A percentile compares a stretch with the other conserved stretches of the same genome.
Evolutionary conservation across 2,113 vertebrate genomes (phyloP).

Genomic region (Picathartes gymnocephalus): DNA sequence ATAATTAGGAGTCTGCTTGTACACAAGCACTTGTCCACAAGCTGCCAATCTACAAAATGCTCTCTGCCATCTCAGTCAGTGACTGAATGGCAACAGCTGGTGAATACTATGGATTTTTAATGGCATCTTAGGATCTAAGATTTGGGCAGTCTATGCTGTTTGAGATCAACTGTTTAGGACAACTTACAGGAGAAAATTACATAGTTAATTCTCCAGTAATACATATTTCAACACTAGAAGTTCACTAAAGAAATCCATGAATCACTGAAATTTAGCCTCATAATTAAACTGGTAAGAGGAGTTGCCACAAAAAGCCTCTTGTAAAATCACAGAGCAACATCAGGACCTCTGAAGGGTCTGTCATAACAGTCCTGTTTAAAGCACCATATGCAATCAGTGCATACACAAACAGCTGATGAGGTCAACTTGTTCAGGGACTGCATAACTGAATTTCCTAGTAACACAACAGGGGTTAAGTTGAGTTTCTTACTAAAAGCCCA

Average conservation of each 20-base stretch:
- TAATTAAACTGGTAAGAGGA: neutral
- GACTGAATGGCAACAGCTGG: neutral
- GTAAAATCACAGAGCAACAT: neutral
- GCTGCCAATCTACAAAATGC: neutral
- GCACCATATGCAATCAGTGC: neutral
- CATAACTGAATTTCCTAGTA: neutral
- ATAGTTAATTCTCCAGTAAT: neutral
- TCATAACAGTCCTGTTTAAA: neutral
- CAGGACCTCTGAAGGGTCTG: neutral
- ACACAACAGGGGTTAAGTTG: accelerated
- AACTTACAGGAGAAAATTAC: neutral
- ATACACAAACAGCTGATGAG: neutral
- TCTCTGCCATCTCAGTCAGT: neutral
- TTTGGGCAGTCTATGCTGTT: neutral
- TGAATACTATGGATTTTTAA: neutral
- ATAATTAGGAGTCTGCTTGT: neutral
- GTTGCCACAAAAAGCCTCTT: neutral
- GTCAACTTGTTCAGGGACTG: neutral
- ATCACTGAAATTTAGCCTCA: neutral
- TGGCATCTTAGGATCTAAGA: neutral
- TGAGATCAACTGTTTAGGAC: neutral
- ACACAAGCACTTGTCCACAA: neutral
- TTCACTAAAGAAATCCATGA: neutral
- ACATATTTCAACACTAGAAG: neutral
- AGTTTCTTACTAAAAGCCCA: neutral